Base-by-base conservation (phyloP, 2,888 invertebrate species). In the Drosophila picticornis region DNA sequence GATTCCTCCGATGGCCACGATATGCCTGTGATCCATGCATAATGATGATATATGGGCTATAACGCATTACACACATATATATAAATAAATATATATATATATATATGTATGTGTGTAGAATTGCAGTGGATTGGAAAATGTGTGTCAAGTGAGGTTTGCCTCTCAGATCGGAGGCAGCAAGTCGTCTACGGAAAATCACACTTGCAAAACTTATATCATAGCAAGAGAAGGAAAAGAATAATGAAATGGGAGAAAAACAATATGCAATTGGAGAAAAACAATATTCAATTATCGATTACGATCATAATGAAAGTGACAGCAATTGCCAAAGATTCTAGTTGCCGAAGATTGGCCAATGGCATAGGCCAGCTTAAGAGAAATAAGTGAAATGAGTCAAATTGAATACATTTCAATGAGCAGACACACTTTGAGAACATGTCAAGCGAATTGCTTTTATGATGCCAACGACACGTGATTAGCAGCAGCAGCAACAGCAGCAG, bases 381-480 rank as follows among this genome's bases (percentile, higher is more conserved):
- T 10, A 16, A 25, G 9, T 13, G 11, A 56, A 22, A 9, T n/a
- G n/a, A n/a, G n/a, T 13, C 36, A 56, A 38, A 38, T 36, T 25
- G 27, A 2, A 6, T 11, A 11, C 27, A 38, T 27, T 55, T 27
- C 55, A 38, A 55, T 38, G 27, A 36, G 46, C 27, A 2, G 10
- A 27, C 19, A 7, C 43, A 29, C 59, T 50, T 34, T 48, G 48
- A 25, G 31, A 27, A 32, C 13, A n/a, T 34, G 34, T 43, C 7
- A 16, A 25, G 40, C 46, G 52, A 16, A 40, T 27, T 3, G 22
- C n/a, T 31, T 72, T 58, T 57, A 74, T 53, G 64, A 69, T 69
- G 59, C 57, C 22, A 64, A 32, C 36, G 75, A 60, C 63, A 70
- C 69, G 74, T 63, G 66, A 75, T 69, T 71, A 62, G 36, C 46